Conservation (phyloP, 2,797 vertebrate species). For the Emydoidea blandingii region DNA sequence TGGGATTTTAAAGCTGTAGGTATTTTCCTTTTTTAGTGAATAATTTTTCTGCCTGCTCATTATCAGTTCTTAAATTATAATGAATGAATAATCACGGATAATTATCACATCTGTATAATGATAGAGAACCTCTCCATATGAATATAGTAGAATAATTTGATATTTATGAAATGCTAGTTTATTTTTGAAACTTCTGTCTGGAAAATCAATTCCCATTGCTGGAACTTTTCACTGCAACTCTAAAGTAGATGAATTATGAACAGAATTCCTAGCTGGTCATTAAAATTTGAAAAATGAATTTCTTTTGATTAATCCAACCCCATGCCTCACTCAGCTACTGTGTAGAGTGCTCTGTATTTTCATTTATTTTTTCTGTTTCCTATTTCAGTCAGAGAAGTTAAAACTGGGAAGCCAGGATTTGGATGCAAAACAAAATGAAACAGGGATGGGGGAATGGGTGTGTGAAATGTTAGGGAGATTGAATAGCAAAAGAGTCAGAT, state of each 20-base stretch:
- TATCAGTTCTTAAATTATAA: slow-evolving; percentile 65
- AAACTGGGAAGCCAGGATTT: slow-evolving; percentile 44
- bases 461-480: slow-evolving; percentile 60
- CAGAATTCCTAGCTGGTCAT: slow-evolving; percentile 55
- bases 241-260: slow-evolving; percentile 65
- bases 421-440: slow-evolving; percentile 57
- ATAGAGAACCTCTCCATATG: slow-evolving; percentile 43
- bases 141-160: slow-evolving; percentile 63
- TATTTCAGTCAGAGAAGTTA: slow-evolving; percentile 58
- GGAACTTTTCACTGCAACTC: slow-evolving; percentile 55
- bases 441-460: slow-evolving; percentile 63
- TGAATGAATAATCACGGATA: slow-evolving; percentile 49
- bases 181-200: slow-evolving; percentile 67
- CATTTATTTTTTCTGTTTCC: slow-evolving; percentile 55
- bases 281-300: slow-evolving; percentile 57
- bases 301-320: slow-evolving; percentile 56
- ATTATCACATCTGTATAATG: slow-evolving; percentile 69
- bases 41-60: slow-evolving; percentile 55
- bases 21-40: slow-evolving; percentile 36
- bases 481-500: slow-evolving; percentile 59
- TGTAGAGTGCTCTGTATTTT: slow-evolving; percentile 42
- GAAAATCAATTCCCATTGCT: slow-evolving; percentile 37
- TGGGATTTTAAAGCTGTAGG: background rate
- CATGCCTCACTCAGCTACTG: slow-evolving; percentile 58
- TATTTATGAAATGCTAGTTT: slow-evolving; percentile 73